Evolutionary conservation across 2,888 invertebrate genomes (phyloP).

Genomic region (Glyphotaelius pellucidus): DNA sequence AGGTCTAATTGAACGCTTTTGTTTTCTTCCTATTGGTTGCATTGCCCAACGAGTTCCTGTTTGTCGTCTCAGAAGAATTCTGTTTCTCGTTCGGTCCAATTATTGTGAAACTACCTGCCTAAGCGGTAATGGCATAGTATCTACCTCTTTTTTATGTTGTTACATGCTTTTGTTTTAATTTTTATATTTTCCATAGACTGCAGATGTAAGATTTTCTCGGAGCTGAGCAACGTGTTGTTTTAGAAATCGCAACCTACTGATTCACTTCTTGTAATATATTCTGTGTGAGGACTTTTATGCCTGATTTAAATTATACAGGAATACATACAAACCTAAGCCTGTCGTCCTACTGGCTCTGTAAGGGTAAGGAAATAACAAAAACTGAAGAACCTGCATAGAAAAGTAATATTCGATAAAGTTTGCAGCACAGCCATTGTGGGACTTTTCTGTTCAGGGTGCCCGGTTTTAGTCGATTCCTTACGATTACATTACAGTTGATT

Average conservation of each 20-base stretch:
- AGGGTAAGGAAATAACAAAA: too few relatives aligned
- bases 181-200: not conserved
- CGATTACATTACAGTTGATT: too few relatives aligned
- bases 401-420: too few relatives aligned
- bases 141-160: not conserved
- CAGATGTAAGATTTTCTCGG: not conserved
- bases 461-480: too few relatives aligned
- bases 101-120: not conserved
- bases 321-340: too few relatives aligned
- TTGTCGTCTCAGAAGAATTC: not conserved
- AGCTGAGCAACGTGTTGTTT: not conserved
- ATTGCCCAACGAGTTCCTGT: not conserved
- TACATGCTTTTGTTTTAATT: not conserved
- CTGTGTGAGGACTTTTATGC: too few relatives aligned
- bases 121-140: not conserved
- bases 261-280: not conserved
- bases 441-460: too few relatives aligned
- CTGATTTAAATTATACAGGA: too few relatives aligned
- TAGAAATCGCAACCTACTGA: not conserved
- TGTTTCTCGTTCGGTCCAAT: constrained; percentile 2
- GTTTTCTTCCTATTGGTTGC: not conserved
- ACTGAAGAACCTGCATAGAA: too few relatives aligned
- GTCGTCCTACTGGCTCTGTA: too few relatives aligned
- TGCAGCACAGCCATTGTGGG: too few relatives aligned
- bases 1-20: not conserved